Base-by-base conservation (phyloP, 2,888 invertebrate species). In the Steinernema scapterisci region DNA sequence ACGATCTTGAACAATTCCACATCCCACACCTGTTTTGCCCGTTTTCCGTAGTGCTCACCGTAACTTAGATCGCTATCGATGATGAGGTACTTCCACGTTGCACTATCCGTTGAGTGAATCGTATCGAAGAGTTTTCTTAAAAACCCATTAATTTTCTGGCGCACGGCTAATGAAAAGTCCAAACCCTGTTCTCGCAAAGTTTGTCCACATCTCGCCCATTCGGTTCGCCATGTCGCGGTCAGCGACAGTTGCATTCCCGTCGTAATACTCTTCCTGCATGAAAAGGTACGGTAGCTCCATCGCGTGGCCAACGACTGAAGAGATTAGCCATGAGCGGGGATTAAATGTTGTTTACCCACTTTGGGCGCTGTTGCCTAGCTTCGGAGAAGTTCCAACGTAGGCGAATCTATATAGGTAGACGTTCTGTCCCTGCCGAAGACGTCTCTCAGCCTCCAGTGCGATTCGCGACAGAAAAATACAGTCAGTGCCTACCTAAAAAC, bases 21-120 rank as follows among this genome's bases (percentile, higher is more conserved):
- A 31, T 63, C 31, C 31, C 63, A 31, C 16, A 63, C 27, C 6
- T 63, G 63, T 63, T 63, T 63, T 27, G 63, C 63, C 38, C 31
- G 63, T 63, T 63, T 63, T 25, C 63, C 63, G 63, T 31, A 63
- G 63, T 63, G 27, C n/a, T 63, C 63, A 63, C 63, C 31, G 31
- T 63, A 63, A 27, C 25, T 63, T 7, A 63, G 31, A 63, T 63
- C n/a, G 27, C 63, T 63, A 31, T 63, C 31, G 31, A 63, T 63
- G 31, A 63, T 25, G 31, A 31, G 63, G 27, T 63, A 31, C 16
- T 38, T 63, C 63, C 38, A 27, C 63, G 63, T 25, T 63, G 63
- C 63, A 63, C 63, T 63, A 7, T 31, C 63, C 27, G 16, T 13
- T 11, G 21, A 16, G 13, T 63, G 27, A 2, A 19, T 2, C 16